phyloP scores from a whole-genome alignment of 2,113 vertebrate genomes.

The Diadophis punctatus region DNA sequence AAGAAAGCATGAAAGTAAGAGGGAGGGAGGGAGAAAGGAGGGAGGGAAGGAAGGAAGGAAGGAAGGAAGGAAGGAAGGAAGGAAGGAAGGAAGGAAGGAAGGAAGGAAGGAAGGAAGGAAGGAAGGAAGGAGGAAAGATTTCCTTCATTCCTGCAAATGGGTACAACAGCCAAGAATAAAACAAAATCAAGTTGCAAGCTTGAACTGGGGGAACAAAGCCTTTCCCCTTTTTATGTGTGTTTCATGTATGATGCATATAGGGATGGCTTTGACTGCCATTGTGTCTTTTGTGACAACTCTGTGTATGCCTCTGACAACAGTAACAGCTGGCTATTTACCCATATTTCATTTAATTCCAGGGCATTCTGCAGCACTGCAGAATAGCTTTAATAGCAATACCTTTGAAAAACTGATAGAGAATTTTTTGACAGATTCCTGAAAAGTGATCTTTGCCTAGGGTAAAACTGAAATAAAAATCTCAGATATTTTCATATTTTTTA shows the following conservation, averaged over 20 bases:
- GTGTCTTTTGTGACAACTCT: not conserved
- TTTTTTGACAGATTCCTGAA: not conserved
- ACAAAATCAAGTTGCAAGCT: not conserved
- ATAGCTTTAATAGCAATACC: not conserved
- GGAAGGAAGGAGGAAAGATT: not conserved
- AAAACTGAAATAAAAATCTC: not conserved
- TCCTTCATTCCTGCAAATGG: not conserved
- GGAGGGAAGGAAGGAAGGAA: not conserved
- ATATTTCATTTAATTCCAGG: not conserved
- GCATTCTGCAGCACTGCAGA: not conserved
- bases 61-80: not conserved
- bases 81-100: not conserved
- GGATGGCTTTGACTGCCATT: not conserved
- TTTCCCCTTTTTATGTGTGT: not conserved
- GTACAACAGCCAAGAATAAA: not conserved
- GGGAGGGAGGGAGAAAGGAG: not conserved
- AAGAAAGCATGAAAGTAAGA: not conserved
- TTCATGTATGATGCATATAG: not conserved
- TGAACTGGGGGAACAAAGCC: not conserved
- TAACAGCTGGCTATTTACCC: not conserved
- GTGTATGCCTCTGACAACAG: not conserved
- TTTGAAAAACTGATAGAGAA: not conserved
- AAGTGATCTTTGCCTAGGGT: not conserved
- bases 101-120: not conserved
- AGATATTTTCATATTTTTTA: not conserved